phyloP scores from a whole-genome alignment of 2,888 invertebrate genomes.

The Chrysina gloriosa region DNA sequence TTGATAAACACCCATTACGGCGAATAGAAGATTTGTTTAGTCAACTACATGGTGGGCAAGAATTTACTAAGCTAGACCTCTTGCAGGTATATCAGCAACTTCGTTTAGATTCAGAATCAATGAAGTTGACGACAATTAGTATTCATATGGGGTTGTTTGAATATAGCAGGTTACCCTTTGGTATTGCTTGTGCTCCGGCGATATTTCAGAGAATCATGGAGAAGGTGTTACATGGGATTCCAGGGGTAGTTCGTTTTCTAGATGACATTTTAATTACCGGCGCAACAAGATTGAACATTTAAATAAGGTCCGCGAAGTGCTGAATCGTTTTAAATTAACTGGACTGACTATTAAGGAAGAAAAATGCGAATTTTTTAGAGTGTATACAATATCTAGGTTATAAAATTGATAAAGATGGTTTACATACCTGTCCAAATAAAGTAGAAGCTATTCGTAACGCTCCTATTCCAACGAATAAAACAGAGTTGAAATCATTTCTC shows the following conservation, averaged over 20 bases:
- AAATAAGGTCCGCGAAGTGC: constrained; percentile 20
- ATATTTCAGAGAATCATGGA: background rate
- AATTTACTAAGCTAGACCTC: constrained; percentile 1
- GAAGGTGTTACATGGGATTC: constrained; percentile 41
- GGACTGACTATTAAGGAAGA: constrained; percentile 44
- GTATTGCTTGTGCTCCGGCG: constrained; percentile 28
- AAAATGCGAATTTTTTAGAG: too few species aligned
- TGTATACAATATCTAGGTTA: constrained; percentile 46
- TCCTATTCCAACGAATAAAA: too few species aligned
- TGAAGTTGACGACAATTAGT: background rate
- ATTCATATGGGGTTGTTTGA: background rate
- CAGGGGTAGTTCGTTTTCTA: constrained; percentile 35
- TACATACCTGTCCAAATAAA: constrained; percentile 44
- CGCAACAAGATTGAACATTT: constrained; percentile 2
- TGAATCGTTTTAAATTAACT: constrained; percentile 38
- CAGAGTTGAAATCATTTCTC: too few species aligned
- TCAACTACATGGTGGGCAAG: background rate
- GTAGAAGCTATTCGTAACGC: constrained; percentile 44
- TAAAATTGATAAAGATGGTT: constrained; percentile 41
- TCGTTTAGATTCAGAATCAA: too few species aligned
- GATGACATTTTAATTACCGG: constrained; percentile 43
- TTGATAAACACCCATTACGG: constrained; percentile 4
- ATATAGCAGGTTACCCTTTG: constrained; percentile 45
- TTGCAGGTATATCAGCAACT: background rate
- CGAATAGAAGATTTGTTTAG: constrained; percentile 2